A percentile compares a stretch with the other conserved stretches of the same genome.
Conservation (phyloP, 2,888 invertebrate genomes). For the Chaetoderma sp. region DNA sequence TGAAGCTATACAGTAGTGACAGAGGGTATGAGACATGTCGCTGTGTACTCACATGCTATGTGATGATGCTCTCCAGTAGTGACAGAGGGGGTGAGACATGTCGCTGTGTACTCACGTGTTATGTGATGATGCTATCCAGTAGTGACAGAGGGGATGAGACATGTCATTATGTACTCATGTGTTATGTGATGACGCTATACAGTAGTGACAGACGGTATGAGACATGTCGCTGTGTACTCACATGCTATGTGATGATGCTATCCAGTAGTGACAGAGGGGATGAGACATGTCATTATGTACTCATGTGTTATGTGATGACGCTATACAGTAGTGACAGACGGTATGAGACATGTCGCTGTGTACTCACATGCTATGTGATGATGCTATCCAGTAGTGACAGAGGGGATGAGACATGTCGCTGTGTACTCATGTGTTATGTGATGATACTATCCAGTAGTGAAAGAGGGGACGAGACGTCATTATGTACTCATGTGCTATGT, state of each 20-base stretch:
- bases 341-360: no score
- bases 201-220: conserved; percentile 88
- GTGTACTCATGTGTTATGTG: conserved; percentile 61
- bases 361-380: not conserved
- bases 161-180: conserved; percentile 93
- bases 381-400: not conserved
- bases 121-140: conserved; percentile 97
- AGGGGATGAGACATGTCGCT: conserved; percentile 70
- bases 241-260: conserved; percentile 62
- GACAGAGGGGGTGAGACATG: conserved; percentile 88
- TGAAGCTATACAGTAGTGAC: not conserved
- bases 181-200: conserved; percentile 97
- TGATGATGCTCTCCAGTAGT: conserved; percentile 97
- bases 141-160: conserved; percentile 87
- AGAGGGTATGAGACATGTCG: not conserved
- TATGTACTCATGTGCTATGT: no score
- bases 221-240: conserved; percentile 92
- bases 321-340: not conserved
- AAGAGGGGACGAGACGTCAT: conserved; percentile 86
- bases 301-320: conserved; percentile 68
- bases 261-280: conserved; percentile 67
- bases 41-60: conserved; percentile 94
- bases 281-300: not conserved
- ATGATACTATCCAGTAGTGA: conserved; percentile 89
- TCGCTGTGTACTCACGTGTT: conserved; percentile 92